phyloP scores from a whole-genome alignment of 2,797 vertebrate species.

The Microctenopoma lineatum region DNA sequence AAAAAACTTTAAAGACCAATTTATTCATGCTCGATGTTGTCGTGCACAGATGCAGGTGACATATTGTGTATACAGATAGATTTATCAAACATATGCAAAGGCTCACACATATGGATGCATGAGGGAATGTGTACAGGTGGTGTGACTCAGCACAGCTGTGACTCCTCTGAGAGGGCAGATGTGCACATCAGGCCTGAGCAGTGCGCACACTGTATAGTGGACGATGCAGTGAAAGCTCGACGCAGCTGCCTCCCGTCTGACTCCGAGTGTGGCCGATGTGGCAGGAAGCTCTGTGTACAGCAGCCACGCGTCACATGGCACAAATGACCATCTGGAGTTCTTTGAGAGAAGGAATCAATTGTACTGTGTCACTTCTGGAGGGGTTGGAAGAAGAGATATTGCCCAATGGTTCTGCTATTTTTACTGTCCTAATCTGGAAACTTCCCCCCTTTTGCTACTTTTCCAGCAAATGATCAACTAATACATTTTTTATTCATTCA shows the following conservation, averaged over 20 bases:
- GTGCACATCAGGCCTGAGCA: conserved; percentile 12
- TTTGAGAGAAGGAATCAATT: not conserved
- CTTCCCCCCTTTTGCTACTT: too few relatives aligned
- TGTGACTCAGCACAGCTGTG: conserved; percentile 39
- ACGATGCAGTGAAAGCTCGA: conserved; percentile 4
- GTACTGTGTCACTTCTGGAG: not conserved
- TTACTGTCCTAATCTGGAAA: too few relatives aligned
- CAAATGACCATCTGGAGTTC: conserved; percentile 27
- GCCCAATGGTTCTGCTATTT: not conserved
- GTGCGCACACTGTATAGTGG: not conserved
- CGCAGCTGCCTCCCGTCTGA: conserved; percentile 36
- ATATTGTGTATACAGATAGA: conserved; percentile 4
- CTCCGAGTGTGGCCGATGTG: conserved; percentile 4
- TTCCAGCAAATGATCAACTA: too few relatives aligned
- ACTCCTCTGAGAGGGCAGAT: conserved; percentile 35
- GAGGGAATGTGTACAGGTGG: not conserved
- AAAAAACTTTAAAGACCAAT: not conserved
- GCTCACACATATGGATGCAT: not conserved
- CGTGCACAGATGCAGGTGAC: conserved; percentile 11
- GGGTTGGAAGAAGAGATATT: not conserved
- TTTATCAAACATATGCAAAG: conserved; percentile 16
- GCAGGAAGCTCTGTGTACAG: conserved; percentile 7
- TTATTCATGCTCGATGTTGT: not conserved
- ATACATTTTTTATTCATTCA: too few relatives aligned
- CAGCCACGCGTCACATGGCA: conserved; percentile 27